Evolutionary conservation across 2,888 invertebrate genomes (phyloP).

Genomic region (Drosophila pegasa): DNA sequence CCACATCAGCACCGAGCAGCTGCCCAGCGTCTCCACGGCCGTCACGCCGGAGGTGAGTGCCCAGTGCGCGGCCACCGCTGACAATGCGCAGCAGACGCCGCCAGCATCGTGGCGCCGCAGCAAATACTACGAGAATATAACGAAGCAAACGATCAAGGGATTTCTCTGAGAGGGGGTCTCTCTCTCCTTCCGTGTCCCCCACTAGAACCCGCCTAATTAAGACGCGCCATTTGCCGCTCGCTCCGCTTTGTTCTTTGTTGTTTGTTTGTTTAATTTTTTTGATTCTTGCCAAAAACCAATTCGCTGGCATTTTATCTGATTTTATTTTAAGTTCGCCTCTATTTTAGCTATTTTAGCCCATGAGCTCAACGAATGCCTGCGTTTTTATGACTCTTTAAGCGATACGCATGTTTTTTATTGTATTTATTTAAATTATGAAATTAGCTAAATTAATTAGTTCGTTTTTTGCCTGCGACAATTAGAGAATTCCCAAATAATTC

Average conservation of each 20-base stretch:
- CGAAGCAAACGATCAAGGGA: constrained; percentile 87
- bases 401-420: constrained; percentile 55
- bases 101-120: constrained; percentile 84
- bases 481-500: constrained; percentile 68
- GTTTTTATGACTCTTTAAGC: constrained; percentile 24
- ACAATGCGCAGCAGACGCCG: constrained; percentile 54
- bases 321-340: constrained; percentile 34
- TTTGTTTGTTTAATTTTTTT: constrained; percentile 24
- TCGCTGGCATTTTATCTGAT: constrained; percentile 55
- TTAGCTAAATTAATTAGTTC: constrained; percentile 32
- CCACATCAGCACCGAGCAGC: constrained; percentile 70
- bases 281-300: constrained; percentile 67
- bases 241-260: constrained; percentile 25
- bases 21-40: constrained; percentile 56
- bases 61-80: constrained; percentile 49
- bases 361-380: constrained; percentile 42
- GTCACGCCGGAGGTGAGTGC: constrained; percentile 83
- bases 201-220: constrained; percentile 59
- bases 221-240: constrained; percentile 66
- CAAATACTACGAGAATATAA: constrained; percentile 86
- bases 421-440: constrained; percentile 50
- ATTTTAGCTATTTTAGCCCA: constrained; percentile 50
- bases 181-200: too few species aligned
- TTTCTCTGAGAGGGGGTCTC: constrained; percentile 86
- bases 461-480: constrained; percentile 36